Evolutionary conservation across 2,797 vertebrate genomes (phyloP), one percentile per base, ranked within the genome.

Genomic region (Amazona ochrocephala): DNA sequence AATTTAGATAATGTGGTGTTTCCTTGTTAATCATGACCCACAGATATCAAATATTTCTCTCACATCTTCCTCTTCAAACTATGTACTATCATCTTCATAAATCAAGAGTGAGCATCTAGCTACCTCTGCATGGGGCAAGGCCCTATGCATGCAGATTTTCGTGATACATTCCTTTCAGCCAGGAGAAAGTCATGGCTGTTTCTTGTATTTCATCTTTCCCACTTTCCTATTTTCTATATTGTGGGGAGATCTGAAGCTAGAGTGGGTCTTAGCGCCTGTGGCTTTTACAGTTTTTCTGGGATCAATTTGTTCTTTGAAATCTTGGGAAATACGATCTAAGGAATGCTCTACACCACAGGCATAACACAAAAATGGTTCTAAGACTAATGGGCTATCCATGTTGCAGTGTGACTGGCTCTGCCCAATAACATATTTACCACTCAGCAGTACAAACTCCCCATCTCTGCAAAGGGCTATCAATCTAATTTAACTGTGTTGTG

Each of bases 1-100:
- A 93, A 90, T 97, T 93, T 90, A 95, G 84, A 94, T 85, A 89
- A 93, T 89, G 68, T 92, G 62, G 15, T 75, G 65, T 93, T 84
- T 80, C 26, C 78, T 62, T 92, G 80, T 93, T 94, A 95, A 95
- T 90, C 65, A 80, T 80, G 78, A 85, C 67, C 81, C 42, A 79
- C 53, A 53, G 56, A 90, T 89, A 90, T 45, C 64, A 93, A 92
- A 87, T 89, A 90, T 83, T 94, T 95, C 82, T 87, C 64, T 86
- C 62, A 70, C 3, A 1, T 77, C 81, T 82, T 77, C 64, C 44
- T 77, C 61, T 70, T 79, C 34, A 44, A 74, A 67, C 22, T 71
- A 56, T 60, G 26, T 45, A 39, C 45, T 50, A 42, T 37, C 48
- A 71, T 21, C 22, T 72, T 37, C 27, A 39, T 45, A 80, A 90